Evolutionary conservation across 2,113 vertebrate species (phyloP), one percentile per base, ranked within the genome.

Genomic region (Syngnathus floridae): DNA sequence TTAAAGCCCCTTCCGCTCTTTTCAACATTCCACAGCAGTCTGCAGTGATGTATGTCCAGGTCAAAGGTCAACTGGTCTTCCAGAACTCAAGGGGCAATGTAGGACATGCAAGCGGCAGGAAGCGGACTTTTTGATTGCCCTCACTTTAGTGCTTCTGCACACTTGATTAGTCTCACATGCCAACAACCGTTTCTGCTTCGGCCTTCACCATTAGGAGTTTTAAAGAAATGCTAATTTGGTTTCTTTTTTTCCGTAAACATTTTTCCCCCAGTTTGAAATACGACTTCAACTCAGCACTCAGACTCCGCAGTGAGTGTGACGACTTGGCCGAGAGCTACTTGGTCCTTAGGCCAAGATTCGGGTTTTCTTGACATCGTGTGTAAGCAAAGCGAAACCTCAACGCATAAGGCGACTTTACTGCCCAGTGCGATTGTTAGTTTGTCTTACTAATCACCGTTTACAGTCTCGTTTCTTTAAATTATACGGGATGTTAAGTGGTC

Each of bases 41-140:
- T 73, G 67, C 67, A 48, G 69, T 87, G 87, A 87, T 87, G 70
- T 85, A 82, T 84, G 82, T 74, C 69, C 66, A 69, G 79, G 84
- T 84, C 80, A 86, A 71, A 83, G 84, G 82, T 83, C 83, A 88
- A 74, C 65, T 62, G 64, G 77, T 88, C 75, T 86, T 82, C 83
- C 78, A 84, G 75, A 72, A 72, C 67, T 66, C 7, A 58, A 14
- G 60, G 60, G 70, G 54, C n/a, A 1, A 49, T 62, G 65, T 71
- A 76, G 72, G 66, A 78, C 70, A 66, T 66, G 68, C 54, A 16
- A 71, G 70, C 52, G 67, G 72, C 65, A 78, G 77, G 74, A 87
- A 79, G 75, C 62, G 21, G 45, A 76, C 63, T 36, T 62, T 36
- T 70, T 66, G 26, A 73, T 56, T 62, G 67, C 77, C 56, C 70